Evolutionary conservation across 2,113 vertebrate genomes (phyloP), one percentile per base, ranked within the genome.

Genomic region (Tychaedon coryphoeus): DNA sequence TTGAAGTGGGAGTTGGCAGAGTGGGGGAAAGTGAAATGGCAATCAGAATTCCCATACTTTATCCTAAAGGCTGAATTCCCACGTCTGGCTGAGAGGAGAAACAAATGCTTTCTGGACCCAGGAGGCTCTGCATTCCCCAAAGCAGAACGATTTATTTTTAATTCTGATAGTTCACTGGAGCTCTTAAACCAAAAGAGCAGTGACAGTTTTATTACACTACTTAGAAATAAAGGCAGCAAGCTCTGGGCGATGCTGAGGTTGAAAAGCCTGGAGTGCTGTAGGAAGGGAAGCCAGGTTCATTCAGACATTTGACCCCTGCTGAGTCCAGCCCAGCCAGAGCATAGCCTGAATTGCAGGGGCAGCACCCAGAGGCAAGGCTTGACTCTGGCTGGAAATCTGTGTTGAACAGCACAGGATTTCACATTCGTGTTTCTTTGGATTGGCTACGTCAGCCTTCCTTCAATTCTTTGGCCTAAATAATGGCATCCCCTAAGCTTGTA

Each of bases 401-500:
- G 6, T 71, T 23, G 36, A 88, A 25, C 1, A 6, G 61, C 54
- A 31, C 1, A 13, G 57, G 65, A 72, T 84, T 91, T 88, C 15
- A 34, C 18, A 2, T 36, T 38, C 1, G 1, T 43, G 42, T 86
- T 95, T 81, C 83, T 83, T 78, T 89, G 75, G 38, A 28, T 38
- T 19, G 18, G 70, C 92, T 76, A 24, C 22, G 14, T 94, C 88
- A 90, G 71, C 61, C 83, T 96, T 97, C 91, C 89, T 94, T 83
- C 91, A 95, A 89, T 97, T 96, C 95, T 96, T 91, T 75, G 45
- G 24, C 58, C 94, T 71, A 77, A 90, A 91, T 96, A 91, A 94
- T 45, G 84, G n/a, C 75, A 78, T 94, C 85, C 69, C 51, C 56
- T 83, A 31, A 58, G 89, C 73, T 70, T 82, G 25, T 74, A 29